Percentiles rank a stretch among this genome's conserved stretches.
phyloP scores from a whole-genome alignment of 2,797 vertebrate genomes.

The Setipinna tenuifilis region DNA sequence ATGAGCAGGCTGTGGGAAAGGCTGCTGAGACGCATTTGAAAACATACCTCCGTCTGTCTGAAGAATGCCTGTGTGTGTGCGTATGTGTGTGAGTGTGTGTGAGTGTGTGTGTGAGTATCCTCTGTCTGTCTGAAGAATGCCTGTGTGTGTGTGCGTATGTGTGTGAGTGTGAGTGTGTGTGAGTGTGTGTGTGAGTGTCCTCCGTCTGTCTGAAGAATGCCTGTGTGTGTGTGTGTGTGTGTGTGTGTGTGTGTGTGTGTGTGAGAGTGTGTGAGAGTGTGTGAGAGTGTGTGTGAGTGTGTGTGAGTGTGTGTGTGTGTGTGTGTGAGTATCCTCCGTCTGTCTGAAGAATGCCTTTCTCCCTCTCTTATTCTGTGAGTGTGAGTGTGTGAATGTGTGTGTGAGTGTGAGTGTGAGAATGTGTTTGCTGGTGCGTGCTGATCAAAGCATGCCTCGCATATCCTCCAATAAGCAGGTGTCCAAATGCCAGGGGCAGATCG shows the following conservation, averaged over 20 bases:
- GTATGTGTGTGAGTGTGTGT: slow-evolving; percentile 28
- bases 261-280: slow-evolving; percentile 56
- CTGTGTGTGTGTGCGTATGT: too few relatives aligned
- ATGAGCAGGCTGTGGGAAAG: slow-evolving; percentile 45
- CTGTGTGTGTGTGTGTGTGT: too few relatives aligned
- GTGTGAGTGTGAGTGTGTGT: slow-evolving; percentile 28
- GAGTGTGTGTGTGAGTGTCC: not conserved
- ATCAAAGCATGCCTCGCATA: slow-evolving; percentile 25
- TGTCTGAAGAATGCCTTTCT: slow-evolving; percentile 13
- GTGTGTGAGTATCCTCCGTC: too few relatives aligned
- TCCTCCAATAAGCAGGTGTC: slow-evolving; percentile 11
- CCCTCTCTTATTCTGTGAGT: not conserved
- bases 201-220: too few relatives aligned
- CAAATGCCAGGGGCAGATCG: not conserved
- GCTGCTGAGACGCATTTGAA: slow-evolving; percentile 33
- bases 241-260: slow-evolving; percentile 42
- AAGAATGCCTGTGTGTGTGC: not conserved
- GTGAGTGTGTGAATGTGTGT: too few relatives aligned
- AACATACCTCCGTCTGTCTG: slow-evolving; percentile 40
- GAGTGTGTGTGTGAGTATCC: not conserved
- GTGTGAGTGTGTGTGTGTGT: too few relatives aligned
- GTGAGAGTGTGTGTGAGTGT: too few relatives aligned
- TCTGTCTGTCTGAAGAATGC: too few relatives aligned
- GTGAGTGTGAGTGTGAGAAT: too few relatives aligned
- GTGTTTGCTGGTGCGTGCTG: not conserved